phyloP scores from a whole-genome alignment of 2,113 vertebrate genomes.

The Thermophis baileyi region DNA sequence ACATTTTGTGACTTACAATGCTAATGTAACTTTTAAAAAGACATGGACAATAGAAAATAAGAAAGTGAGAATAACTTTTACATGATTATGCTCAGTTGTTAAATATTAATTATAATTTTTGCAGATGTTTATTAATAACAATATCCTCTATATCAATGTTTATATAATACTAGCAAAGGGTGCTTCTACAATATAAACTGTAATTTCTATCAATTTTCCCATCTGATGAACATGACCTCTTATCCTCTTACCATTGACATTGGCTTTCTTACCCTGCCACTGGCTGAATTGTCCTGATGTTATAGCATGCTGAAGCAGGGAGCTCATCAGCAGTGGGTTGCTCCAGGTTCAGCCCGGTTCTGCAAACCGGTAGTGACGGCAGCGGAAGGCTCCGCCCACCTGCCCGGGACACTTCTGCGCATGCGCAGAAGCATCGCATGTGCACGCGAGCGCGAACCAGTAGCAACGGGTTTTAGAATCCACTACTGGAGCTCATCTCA shows the following conservation, averaged over 20 bases:
- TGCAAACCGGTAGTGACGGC: no score
- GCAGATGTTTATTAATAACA: background rate
- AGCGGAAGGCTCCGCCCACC: no score
- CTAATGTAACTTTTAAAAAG: background rate
- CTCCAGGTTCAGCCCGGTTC: no score
- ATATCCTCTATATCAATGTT: background rate
- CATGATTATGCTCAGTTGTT: background rate
- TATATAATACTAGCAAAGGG: background rate
- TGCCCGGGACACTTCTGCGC: no score
- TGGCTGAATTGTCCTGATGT: background rate
- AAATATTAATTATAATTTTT: background rate
- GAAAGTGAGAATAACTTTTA: background rate
- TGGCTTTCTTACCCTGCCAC: background rate
- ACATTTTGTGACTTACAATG: background rate
- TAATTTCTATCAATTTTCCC: background rate
- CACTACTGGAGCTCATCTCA: background rate
- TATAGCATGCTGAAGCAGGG: background rate
- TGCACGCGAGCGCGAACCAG: no score
- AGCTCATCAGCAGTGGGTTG: no score
- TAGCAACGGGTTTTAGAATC: no score
- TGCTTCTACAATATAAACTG: background rate
- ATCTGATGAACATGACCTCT: background rate
- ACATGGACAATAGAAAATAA: background rate
- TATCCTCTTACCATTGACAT: background rate
- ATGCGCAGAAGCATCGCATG: no score